Evolutionary conservation across 2,888 invertebrate genomes (phyloP), one percentile per base, ranked within the genome.

Genomic region (Platycheirus rosarum): DNA sequence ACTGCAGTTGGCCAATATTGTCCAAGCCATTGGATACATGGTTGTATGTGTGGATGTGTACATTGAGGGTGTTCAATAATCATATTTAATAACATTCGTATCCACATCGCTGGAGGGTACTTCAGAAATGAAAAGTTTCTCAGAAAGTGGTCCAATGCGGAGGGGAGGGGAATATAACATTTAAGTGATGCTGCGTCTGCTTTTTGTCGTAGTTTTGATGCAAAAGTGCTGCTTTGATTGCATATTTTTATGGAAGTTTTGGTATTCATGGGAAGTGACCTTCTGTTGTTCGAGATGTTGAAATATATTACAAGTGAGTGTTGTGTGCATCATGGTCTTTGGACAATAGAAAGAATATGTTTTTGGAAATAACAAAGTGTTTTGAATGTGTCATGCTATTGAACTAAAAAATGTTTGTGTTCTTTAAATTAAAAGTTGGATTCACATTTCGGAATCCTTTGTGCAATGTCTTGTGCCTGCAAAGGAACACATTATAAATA

Each of bases 41-140:
- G 18, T 13, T 37, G 44, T 76, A 26, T 53, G 48, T 2, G 35
- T 35, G 37, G 44, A 23, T 63, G 29, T 29, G 11, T 46, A 7
- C 35, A 26, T 1, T 44, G 4, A 16, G 46, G 46, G 57, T 62
- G 70, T 76, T 71, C 80, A 76, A 76, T 80, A 76, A 80, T 80
- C 75, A 79, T 79, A 63, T 76, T 76, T 80, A 80, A 80, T 80
- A 80, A 76, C 76, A 80, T 66, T 76, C 75, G 51, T 53, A 80
- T 76, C 60, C 80, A 55, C 53, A 63, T 68, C 65, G 63, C 51
- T 51, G 40, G 60, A 53, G 76, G 70, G 55, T 80, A 48, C 80
- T 80, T 76, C 65, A 42, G 13, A 68, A 71, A 66, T 71, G 60
- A 74, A 79, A 66, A 76, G 46, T 69, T 63, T 69, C 78, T 29